These are phyloP conservation scores for Tubulanus polymorphus DNA, from an alignment of 2,888 invertebrate species.

Conservation along the genomic window DNA sequence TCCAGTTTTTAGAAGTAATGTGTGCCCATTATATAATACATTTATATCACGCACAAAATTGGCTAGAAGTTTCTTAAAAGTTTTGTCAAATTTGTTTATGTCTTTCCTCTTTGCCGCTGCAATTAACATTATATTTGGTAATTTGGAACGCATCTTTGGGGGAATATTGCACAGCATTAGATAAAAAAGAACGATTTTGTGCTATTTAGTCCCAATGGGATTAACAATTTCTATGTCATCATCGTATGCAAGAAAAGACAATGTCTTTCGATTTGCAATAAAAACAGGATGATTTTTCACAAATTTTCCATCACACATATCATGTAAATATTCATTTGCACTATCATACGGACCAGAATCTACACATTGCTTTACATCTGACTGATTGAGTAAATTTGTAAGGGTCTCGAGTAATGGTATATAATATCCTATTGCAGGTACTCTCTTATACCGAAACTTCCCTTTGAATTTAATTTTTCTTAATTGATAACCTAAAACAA, in stretches of 20 bases:
- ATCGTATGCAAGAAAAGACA: conserved; percentile 3
- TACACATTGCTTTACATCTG: too few species aligned
- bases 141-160: conserved; percentile 1
- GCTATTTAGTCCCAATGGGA: conserved; percentile 13
- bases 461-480: too few species aligned
- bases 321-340: neutral
- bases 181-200: conserved; percentile 1
- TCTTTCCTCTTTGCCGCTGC: neutral
- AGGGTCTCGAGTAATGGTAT: too few species aligned
- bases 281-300: conserved; percentile 3
- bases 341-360: neutral
- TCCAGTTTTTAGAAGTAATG: too few species aligned
- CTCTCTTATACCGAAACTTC: too few species aligned
- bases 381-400: too few species aligned
- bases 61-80: conserved; percentile 1
- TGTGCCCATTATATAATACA: conserved; percentile 5
- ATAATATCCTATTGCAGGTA: too few species aligned
- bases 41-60: conserved; percentile 11
- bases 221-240: conserved; percentile 12
- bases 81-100: neutral
- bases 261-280: neutral
- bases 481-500: too few species aligned
- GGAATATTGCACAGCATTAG: neutral
- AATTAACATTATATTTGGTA: neutral
- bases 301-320: conserved; percentile 7